Conservation (phyloP, 2,888 invertebrate genomes). For the Kuschelorhynchus macadamiae region DNA sequence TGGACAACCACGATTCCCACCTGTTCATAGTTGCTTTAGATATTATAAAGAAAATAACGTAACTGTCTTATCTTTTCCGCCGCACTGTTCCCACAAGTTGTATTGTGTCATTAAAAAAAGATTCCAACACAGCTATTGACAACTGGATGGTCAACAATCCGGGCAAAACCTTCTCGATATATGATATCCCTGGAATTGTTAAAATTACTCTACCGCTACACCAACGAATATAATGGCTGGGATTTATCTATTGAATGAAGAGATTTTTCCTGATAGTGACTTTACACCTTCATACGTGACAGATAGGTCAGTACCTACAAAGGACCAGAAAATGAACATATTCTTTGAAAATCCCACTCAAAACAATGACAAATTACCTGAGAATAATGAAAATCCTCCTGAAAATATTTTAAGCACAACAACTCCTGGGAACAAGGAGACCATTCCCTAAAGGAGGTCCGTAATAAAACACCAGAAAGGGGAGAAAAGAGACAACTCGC, state of each 20-base stretch:
- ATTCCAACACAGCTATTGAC: constrained; percentile 35
- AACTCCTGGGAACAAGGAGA: constrained; percentile 1
- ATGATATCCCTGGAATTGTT: constrained; percentile 17
- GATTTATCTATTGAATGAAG: constrained; percentile 8
- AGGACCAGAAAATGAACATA: background rate
- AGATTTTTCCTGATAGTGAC: constrained; percentile 6
- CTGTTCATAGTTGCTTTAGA: background rate
- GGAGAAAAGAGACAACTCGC: constrained; percentile 3
- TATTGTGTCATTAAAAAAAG: constrained; percentile 43
- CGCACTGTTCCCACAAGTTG: constrained; percentile 11
- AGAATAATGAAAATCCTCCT: background rate
- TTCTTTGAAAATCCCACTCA: background rate
- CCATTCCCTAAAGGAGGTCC: background rate
- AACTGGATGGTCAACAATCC: constrained; percentile 45
- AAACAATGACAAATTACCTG: background rate
- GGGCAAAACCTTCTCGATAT: constrained; percentile 47
- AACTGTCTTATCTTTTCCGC: constrained; percentile 1
- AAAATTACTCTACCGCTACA: background rate
- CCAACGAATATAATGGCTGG: constrained; percentile 11
- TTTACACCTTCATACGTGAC: constrained; percentile 7
- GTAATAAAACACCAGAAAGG: constrained; percentile 1
- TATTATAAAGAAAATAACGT: constrained; percentile 9
- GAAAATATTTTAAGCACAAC: no score
- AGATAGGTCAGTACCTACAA: background rate
- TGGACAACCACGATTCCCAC: constrained; percentile 46